Conservation (phyloP, 2,888 invertebrate genomes). For the Himalopsyche anomala region DNA sequence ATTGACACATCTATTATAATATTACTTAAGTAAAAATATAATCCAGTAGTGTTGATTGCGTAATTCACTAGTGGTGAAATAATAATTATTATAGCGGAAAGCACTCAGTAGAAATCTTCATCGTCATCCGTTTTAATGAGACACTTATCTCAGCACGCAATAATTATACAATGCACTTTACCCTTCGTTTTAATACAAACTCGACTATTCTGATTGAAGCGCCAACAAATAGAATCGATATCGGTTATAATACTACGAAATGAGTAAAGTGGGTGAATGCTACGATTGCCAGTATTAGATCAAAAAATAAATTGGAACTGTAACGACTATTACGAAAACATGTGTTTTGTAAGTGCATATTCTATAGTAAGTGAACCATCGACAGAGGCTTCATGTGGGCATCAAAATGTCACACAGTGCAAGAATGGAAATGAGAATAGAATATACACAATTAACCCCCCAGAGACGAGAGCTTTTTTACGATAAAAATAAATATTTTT, state of each 20-base stretch:
- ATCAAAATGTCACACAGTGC: no score
- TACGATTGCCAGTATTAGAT: not conserved
- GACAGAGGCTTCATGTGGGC: no score
- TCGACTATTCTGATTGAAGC: not conserved
- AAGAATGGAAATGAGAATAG: no score
- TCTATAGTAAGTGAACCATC: no score
- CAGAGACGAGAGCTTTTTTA: no score
- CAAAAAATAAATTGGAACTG: not conserved
- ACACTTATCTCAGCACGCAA: not conserved
- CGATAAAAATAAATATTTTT: no score
- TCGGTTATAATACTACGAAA: not conserved
- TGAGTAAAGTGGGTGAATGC: not conserved
- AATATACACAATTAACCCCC: no score
- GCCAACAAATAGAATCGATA: not conserved
- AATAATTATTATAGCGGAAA: not conserved
- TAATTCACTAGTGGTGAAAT: not conserved
- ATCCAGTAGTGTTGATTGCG: not conserved
- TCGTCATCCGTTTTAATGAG: slow-evolving; percentile 14
- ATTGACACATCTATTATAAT: not conserved
- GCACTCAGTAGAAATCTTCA: not conserved
- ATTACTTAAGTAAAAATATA: not conserved
- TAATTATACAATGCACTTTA: not conserved
- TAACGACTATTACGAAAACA: no score
- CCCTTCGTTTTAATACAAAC: not conserved
- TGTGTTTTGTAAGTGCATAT: no score